Percentiles rank a stretch among this genome's conserved stretches.
Evolutionary conservation across 2,888 invertebrate genomes (phyloP).

Genomic region (Idaea aversata): DNA sequence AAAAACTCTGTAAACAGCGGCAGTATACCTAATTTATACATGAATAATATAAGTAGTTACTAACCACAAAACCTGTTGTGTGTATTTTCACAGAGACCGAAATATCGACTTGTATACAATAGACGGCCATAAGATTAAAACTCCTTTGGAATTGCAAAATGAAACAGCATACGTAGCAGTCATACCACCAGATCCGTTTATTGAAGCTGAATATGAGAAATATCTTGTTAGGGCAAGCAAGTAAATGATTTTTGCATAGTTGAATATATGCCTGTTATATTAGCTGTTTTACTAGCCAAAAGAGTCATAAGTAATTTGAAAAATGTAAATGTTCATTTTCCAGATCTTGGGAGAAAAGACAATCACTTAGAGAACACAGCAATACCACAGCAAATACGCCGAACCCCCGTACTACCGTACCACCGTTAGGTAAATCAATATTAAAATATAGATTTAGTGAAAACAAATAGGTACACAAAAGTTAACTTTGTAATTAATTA

Average conservation of each 20-base stretch:
- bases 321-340: slow-evolving; percentile 15
- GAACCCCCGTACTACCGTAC: not conserved
- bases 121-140: slow-evolving; percentile 48
- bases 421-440: not conserved
- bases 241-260: slow-evolving; percentile 31
- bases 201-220: slow-evolving; percentile 59
- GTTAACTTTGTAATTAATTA: not conserved
- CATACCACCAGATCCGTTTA: slow-evolving; percentile 46
- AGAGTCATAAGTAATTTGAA: not conserved
- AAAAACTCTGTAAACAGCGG: too few species aligned
- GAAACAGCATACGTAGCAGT: slow-evolving; percentile 65
- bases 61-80: not conserved
- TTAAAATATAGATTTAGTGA: not conserved
- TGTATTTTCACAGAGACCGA: slow-evolving; percentile 36
- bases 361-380: slow-evolving; percentile 35
- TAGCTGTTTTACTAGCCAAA: not conserved
- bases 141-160: slow-evolving; percentile 48
- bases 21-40: too few species aligned
- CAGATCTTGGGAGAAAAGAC: slow-evolving; percentile 66
- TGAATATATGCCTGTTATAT: not conserved
- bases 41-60: too few species aligned
- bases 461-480: not conserved
- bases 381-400: not conserved
- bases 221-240: slow-evolving; percentile 63
- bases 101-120: slow-evolving; percentile 54